Evolutionary conservation across 2,888 invertebrate genomes (phyloP), one percentile per base, ranked within the genome.

Genomic region (Eubasilissa splendida): DNA sequence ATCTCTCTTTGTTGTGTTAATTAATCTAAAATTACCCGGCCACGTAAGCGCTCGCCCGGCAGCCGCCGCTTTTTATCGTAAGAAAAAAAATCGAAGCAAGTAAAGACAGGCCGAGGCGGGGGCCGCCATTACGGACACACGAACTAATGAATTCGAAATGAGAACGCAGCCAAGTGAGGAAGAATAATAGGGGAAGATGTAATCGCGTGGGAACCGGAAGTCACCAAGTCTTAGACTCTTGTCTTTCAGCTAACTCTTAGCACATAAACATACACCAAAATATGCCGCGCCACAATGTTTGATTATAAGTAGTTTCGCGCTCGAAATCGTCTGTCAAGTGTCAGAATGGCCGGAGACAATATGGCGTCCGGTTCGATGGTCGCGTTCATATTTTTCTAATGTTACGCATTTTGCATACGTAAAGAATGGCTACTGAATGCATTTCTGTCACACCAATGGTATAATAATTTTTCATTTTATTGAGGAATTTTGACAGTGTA

Each of bases 141-240:
- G 73, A 65, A 33, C 76, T 74, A 75, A 80, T 80, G 80, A 80
- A 80, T 80, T 80, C 63, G 76, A 80, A 80, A 80, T 71, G 80
- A 81, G 75, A 80, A 81, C 66, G 77, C 78, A 78, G 66, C 75
- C 73, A 78, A 68, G 76, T 81, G 71, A 59, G 78, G 76, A 79
- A 79, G 81, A 81, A 79, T 78, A 59, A 81, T 76, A 71, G 79
- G 79, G 79, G 81, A 75, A 79, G 79, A 79, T 82, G 22, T 79
- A 58, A 81, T 81, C 79, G 59, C 83, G 83, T 83, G 83, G 68
- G 83, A 83, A 81, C 80, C 83, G 83, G 83, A 83, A 83, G 79
- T 77, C 68, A 50, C 11, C 54, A 22, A 53, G 60, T 60, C 70
- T 60, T n/a, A 73, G 56, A 60, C 78, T 12, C 52, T 12, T 42